Evolutionary conservation across 2,888 invertebrate species (phyloP).

Genomic region (Dicycla oo): DNA sequence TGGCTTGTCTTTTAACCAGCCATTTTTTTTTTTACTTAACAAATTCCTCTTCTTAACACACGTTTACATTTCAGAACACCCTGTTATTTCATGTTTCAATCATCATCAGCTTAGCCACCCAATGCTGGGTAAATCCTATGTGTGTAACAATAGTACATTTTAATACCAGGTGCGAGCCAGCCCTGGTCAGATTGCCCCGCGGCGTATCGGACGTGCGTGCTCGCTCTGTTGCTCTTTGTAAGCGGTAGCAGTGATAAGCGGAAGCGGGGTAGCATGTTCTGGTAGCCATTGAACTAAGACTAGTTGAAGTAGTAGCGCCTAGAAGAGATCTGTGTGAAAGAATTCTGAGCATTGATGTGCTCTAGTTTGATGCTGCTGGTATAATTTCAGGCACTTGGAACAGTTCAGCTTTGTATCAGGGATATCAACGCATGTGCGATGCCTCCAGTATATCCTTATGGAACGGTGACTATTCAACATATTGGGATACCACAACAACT

Average conservation of each 20-base stretch:
- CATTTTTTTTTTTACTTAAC: background rate
- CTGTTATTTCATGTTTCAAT: conserved; percentile 29
- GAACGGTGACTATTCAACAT: too few relatives aligned
- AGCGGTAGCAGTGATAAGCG: conserved; percentile 53
- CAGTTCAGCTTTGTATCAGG: too few relatives aligned
- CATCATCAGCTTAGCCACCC: conserved; percentile 35
- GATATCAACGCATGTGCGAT: too few relatives aligned
- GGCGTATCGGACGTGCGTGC: conserved; percentile 81
- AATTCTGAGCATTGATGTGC: too few relatives aligned
- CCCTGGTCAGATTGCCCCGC: conserved; percentile 76
- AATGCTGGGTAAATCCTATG: conserved; percentile 23
- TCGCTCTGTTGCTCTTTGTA: conserved; percentile 75
- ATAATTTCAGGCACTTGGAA: too few relatives aligned
- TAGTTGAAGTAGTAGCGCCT: too few relatives aligned
- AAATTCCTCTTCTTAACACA: background rate
- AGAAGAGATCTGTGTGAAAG: too few relatives aligned
- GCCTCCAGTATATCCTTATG: too few relatives aligned
- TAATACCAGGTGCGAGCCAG: conserved; percentile 80
- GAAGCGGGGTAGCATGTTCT: conserved; percentile 55
- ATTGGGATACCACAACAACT: too few relatives aligned
- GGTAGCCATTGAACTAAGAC: background rate
- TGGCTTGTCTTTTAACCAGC: background rate
- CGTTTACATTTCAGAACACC: background rate
- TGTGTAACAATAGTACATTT: conserved; percentile 51
- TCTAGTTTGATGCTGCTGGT: too few relatives aligned